Base-by-base conservation (phyloP, 2,797 vertebrate genomes). In the Enteromius fasciolatus region DNA sequence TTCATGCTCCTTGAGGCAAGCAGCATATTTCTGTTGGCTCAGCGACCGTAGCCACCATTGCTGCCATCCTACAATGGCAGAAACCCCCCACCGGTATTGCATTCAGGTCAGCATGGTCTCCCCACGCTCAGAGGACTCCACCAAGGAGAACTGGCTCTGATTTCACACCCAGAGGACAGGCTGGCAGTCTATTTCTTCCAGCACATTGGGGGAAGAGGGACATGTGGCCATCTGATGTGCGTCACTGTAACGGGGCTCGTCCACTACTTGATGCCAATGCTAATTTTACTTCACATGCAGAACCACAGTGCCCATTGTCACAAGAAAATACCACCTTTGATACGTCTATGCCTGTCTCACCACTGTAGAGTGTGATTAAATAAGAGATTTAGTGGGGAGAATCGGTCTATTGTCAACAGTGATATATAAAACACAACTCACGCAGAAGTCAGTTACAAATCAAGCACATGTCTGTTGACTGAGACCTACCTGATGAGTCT, bases 1-100 rank as follows among this genome's bases (percentile, higher is more conserved):
- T 86, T 90, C 85, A 82, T 83, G 80, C 25, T 90, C 88, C 90
- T 11, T 67, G 82, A 90, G 90, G 91, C 86, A 89, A 88, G 90
- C 88, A 87, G 88, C 90, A 92, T 89, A 90, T 92, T 92, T 89
- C 83, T 84, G 88, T 91, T 93, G 92, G 91, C 91, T 87, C 8
- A 85, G 85, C 76, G 78, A 88, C 81, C 79, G 83, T 88, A 83
- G 89, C 90, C 91, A 90, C 87, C 84, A 89, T 88, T 87, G 11
- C 90, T 82, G 85, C 82, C 80, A 89, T 89, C 84, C 89, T 89
- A 88, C 85, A 86, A 80, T 85, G 87, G 85, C 85, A 86, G 86
- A 88, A 78, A 83, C 87, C 89, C 88, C 87, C 85, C 75, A 84
- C 85, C 83, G 87, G 77, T 84, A 66, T 81, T 89, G 81, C 84